Evolutionary conservation across 2,113 vertebrate species (phyloP).

Genomic region (Hystrix cristata): DNA sequence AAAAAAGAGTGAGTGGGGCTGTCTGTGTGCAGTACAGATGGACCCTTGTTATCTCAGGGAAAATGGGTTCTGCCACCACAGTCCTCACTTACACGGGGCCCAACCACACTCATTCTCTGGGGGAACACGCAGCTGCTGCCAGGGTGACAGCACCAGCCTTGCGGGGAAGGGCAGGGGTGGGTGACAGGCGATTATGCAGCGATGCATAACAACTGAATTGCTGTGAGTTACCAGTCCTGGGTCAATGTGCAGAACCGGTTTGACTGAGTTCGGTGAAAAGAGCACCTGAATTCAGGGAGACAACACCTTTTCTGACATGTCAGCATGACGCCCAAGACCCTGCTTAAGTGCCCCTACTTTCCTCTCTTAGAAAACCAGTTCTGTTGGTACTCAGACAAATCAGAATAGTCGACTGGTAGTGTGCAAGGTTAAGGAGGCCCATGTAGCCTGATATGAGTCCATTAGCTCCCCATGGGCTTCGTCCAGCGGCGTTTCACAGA

Average conservation of each 20-base stretch:
- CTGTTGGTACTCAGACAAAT: background rate
- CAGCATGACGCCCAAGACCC: slow-evolving; percentile 63
- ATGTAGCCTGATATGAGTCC: background rate
- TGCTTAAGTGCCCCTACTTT: slow-evolving; percentile 21
- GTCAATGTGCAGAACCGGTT: slow-evolving; percentile 73
- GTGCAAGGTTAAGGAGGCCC: background rate
- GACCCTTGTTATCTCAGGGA: background rate
- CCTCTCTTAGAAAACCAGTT: background rate
- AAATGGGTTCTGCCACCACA: background rate
- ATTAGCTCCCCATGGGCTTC: background rate
- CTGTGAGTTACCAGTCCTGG: slow-evolving; percentile 65
- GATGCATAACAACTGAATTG: slow-evolving; percentile 55
- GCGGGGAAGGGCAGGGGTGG: slow-evolving; percentile 5
- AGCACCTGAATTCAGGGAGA: slow-evolving; percentile 75
- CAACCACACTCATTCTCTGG: background rate
- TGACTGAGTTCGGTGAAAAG: slow-evolving; percentile 75
- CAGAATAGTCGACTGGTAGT: background rate
- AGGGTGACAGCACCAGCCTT: background rate
- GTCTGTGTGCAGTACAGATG: background rate
- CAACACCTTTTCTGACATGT: slow-evolving; percentile 71
- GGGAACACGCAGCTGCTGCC: background rate
- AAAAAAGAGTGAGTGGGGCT: background rate
- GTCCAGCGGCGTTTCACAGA: background rate
- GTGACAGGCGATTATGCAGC: slow-evolving; percentile 67
- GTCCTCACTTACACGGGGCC: fast-evolving